A percentile compares a stretch with the other conserved stretches of the same genome.
Evolutionary conservation across 2,888 invertebrate species (phyloP).

Genomic region (Atethmia centrago): DNA sequence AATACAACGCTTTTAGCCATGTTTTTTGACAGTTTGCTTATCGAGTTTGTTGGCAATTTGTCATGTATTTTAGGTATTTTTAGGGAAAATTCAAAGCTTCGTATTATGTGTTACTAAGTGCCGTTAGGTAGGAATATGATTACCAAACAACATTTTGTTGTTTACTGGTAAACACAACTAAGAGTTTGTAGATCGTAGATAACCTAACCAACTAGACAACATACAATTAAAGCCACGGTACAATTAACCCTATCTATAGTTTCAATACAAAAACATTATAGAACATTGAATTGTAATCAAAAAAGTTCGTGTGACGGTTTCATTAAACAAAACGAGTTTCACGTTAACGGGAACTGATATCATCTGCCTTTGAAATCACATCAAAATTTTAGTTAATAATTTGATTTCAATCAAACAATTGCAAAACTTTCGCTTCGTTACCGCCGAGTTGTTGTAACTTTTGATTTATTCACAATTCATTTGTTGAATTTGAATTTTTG

Average conservation of each 20-base stretch:
- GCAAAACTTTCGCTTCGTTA: slow-evolving; percentile 70
- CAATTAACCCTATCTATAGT: neutral
- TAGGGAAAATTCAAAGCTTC: slow-evolving; percentile 15
- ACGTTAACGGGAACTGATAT: slow-evolving; percentile 59
- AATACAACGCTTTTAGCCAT: slow-evolving; percentile 36
- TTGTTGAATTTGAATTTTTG: slow-evolving; percentile 74
- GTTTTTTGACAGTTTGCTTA: slow-evolving; percentile 48
- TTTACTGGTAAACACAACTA: too few species aligned
- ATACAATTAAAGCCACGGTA: neutral
- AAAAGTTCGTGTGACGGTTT: slow-evolving; percentile 49
- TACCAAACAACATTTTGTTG: neutral
- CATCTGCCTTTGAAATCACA: slow-evolving; percentile 68
- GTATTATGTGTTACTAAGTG: neutral
- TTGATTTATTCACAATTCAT: slow-evolving; percentile 74
- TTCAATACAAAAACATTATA: slow-evolving; percentile 24
- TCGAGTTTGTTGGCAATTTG: slow-evolving; percentile 26
- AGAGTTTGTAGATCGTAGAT: neutral
- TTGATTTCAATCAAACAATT: slow-evolving; percentile 71
- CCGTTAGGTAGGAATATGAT: neutral
- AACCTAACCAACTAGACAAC: neutral
- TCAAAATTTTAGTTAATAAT: slow-evolving; percentile 69
- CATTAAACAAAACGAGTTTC: slow-evolving; percentile 49
- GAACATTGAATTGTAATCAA: slow-evolving; percentile 42
- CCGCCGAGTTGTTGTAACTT: slow-evolving; percentile 69
- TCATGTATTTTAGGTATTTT: slow-evolving; percentile 28